These are phyloP conservation scores for Microhierax caerulescens DNA, from an alignment of 2,797 vertebrate species.

Conservation along the genomic window DNA sequence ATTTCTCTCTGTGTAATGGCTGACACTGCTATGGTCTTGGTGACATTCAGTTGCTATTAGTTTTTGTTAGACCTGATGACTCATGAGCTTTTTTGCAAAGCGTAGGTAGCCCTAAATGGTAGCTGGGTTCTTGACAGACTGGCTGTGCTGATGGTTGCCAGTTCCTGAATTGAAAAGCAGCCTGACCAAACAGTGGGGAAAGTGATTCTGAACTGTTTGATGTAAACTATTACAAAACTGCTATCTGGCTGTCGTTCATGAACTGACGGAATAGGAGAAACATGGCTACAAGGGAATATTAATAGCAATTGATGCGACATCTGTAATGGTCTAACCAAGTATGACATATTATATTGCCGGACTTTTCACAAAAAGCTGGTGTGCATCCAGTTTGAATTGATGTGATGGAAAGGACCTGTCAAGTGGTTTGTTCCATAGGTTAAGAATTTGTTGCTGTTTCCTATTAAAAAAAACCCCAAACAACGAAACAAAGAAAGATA, in stretches of 20 bases:
- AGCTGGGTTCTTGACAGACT: neutral
- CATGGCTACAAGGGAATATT: neutral
- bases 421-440: neutral
- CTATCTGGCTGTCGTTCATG: neutral
- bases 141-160: neutral
- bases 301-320: slow-evolving; percentile 8
- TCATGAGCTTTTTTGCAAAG: neutral
- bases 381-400: neutral
- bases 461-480: neutral
- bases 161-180: neutral
- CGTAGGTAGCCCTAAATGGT: neutral
- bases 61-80: neutral
- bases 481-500: no score
- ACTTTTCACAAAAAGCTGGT: neutral
- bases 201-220: neutral
- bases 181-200: neutral
- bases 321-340: neutral
- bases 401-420: slow-evolving; percentile 14
- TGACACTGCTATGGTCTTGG: neutral
- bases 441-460: neutral
- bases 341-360: neutral
- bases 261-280: neutral
- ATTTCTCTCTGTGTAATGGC: neutral
- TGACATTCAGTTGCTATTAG: neutral
- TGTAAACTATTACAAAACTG: neutral